These are phyloP conservation scores for Prietella phreatophila DNA, from an alignment of 2,113 vertebrate species.

Conservation along the genomic window DNA sequence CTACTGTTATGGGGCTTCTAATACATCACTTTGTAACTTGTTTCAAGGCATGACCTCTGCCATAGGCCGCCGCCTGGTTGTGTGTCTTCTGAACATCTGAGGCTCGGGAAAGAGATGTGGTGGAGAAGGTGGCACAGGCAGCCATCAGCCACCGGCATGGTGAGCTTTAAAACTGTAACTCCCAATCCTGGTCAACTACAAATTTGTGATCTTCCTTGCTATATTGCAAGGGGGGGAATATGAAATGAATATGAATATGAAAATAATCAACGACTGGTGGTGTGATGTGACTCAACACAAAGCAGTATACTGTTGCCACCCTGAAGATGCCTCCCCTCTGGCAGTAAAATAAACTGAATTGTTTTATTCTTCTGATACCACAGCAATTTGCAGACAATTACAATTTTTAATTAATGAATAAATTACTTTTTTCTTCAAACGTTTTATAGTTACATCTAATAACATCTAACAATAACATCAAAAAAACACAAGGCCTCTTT, in stretches of 20 bases:
- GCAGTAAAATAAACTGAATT: background rate
- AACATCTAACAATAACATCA: too few species aligned
- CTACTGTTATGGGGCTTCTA: background rate
- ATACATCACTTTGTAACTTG: background rate
- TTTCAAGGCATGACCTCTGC: conserved; percentile 61
- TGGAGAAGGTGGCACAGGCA: conserved; percentile 75
- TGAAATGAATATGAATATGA: too few species aligned
- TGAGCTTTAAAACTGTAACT: conserved; percentile 45
- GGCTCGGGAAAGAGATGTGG: conserved; percentile 71
- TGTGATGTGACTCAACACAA: background rate
- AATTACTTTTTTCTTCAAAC: background rate
- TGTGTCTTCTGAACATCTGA: conserved; percentile 79
- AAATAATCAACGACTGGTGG: background rate
- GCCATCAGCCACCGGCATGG: conserved; percentile 66
- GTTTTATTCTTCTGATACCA: background rate
- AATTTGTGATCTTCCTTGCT: too few species aligned
- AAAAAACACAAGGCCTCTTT: too few species aligned
- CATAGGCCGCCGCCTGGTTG: conserved; percentile 66
- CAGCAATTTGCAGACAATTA: background rate
- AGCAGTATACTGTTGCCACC: background rate
- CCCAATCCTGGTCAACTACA: background rate
- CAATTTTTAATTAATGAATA: background rate
- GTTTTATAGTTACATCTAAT: background rate
- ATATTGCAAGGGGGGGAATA: too few species aligned
- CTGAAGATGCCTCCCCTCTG: background rate